Evolutionary conservation across 2,113 vertebrate species (phyloP).

Genomic region (Edolisoma coerulescens): DNA sequence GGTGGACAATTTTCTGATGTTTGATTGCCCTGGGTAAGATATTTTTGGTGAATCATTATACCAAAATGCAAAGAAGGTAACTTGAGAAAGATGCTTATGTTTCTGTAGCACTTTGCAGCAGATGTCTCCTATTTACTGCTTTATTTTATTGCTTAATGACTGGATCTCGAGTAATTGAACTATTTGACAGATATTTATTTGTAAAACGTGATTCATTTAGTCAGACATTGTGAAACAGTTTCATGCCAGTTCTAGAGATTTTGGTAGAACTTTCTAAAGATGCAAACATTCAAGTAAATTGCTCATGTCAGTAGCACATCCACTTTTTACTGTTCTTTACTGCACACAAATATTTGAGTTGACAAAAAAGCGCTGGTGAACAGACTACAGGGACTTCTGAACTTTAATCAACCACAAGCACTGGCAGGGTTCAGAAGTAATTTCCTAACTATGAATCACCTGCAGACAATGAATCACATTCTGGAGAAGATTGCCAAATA

Average conservation of each 20-base stretch:
- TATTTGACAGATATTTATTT: conserved; percentile 85
- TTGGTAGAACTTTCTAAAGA: conserved; percentile 71
- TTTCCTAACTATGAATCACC: conserved; percentile 84
- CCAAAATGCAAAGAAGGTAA: conserved; percentile 78
- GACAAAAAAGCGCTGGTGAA: conserved; percentile 72
- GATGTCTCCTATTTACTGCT: conserved; percentile 83
- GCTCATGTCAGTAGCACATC: conserved; percentile 72
- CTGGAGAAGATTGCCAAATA: conserved; percentile 77
- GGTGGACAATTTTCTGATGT: not conserved
- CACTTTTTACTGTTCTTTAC: conserved; percentile 72
- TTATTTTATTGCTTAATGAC: conserved; percentile 84
- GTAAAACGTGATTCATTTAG: conserved; percentile 82
- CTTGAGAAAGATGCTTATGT: conserved; percentile 78
- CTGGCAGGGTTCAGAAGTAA: conserved; percentile 79
- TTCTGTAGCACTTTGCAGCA: conserved; percentile 79
- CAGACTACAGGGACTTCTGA: conserved; percentile 75
- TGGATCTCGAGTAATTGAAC: conserved; percentile 79
- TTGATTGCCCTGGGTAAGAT: conserved; percentile 39
- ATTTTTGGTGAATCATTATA: conserved; percentile 73
- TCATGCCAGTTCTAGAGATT: conserved; percentile 71
- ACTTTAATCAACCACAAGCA: conserved; percentile 80
- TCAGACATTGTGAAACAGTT: conserved; percentile 73
- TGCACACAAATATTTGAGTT: conserved; percentile 73
- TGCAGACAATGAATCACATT: conserved; percentile 79
- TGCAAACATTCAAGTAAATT: conserved; percentile 76